Conservation (phyloP, 2,113 vertebrate genomes). For the Microcebus lehilahytsara region DNA sequence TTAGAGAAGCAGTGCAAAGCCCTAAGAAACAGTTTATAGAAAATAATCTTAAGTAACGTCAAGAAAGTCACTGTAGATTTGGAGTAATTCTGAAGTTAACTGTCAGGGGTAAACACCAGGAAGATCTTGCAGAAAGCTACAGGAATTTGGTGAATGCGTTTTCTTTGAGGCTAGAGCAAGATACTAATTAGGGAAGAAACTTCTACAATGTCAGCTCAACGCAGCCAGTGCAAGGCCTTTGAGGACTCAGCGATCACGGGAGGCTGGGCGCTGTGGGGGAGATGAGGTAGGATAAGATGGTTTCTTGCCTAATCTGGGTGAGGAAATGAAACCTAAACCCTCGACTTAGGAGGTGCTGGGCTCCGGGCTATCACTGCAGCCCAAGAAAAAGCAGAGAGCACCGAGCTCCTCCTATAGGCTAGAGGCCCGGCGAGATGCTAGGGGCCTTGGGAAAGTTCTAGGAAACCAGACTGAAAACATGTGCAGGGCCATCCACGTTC, state of each 20-base stretch:
- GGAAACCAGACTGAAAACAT: neutral
- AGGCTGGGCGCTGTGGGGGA: neutral
- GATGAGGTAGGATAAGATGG: neutral
- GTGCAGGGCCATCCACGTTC: neutral
- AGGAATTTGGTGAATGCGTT: conserved; percentile 29
- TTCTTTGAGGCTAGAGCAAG: neutral
- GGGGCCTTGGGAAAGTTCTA: neutral
- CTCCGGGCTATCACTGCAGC: neutral
- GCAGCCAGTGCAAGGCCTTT: neutral
- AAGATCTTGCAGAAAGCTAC: neutral
- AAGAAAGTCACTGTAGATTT: conserved; percentile 26
- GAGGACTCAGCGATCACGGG: neutral
- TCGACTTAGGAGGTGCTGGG: conserved; percentile 4
- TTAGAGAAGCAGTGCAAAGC: neutral
- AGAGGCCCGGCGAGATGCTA: neutral
- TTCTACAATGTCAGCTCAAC: conserved; percentile 3
- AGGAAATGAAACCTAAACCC: conserved; percentile 42
- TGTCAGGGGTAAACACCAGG: neutral
- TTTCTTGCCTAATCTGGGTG: neutral
- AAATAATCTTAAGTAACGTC: conserved; percentile 38
- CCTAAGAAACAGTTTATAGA: neutral
- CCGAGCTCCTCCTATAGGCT: neutral
- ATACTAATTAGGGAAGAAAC: conserved; percentile 38
- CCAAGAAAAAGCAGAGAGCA: neutral
- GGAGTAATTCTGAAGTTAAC: neutral